These are phyloP conservation scores for Heliconius erato DNA, from an alignment of 2,888 invertebrate species.

Conservation along the genomic window DNA sequence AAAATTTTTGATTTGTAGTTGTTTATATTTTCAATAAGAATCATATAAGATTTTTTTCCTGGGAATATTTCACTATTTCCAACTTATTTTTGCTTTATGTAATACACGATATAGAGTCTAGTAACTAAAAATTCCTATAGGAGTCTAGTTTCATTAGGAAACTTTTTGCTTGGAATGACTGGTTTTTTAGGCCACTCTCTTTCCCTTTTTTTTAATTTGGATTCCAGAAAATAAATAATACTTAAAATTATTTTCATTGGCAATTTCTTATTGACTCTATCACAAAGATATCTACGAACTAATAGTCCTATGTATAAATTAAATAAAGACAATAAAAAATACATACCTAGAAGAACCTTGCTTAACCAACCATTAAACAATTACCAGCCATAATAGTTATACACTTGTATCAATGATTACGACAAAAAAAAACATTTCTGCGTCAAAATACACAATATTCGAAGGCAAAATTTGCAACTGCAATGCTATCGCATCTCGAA, in stretches of 20 bases:
- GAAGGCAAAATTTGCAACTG: constrained; percentile 57
- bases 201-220: neutral
- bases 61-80: neutral
- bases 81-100: neutral
- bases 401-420: neutral
- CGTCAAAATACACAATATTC: constrained; percentile 46
- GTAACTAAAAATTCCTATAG: neutral
- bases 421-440: constrained; percentile 24
- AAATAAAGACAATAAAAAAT: neutral
- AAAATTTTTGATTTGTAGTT: no score
- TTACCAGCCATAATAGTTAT: neutral
- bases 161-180: neutral
- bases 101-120: neutral
- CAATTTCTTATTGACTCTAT: neutral
- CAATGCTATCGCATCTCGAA: constrained; percentile 60
- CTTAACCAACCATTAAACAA: neutral
- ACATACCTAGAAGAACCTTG: neutral
- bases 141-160: neutral
- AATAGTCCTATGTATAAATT: no score
- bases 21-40: no score
- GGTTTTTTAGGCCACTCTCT: neutral
- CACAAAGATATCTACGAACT: no score
- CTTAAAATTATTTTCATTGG: neutral
- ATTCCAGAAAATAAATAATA: neutral
- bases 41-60: neutral